Evolutionary conservation across 2,888 invertebrate species (phyloP), one percentile per base, ranked within the genome.

Genomic region (Drosophila koepferae): DNA sequence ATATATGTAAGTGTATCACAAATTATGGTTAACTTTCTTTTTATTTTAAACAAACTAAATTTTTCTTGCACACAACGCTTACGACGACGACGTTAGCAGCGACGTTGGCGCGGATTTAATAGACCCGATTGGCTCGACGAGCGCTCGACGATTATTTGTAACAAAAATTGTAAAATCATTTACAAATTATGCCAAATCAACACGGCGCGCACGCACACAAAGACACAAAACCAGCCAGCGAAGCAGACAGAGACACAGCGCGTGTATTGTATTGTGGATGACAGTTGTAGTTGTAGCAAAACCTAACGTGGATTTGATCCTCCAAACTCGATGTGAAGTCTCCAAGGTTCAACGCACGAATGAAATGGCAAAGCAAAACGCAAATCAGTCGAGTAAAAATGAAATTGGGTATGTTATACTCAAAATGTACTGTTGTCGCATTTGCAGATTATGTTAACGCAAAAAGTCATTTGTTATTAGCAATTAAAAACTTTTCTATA

Each of bases 281-380:
- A 81, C 84, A 82, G 82, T 82, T 77, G 80, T 78, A 82, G 63
- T 79, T 79, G 79, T 67, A 76, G 73, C 67, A 82, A 90, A 90
- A 90, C 81, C 81, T 79, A 88, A 92, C 90, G 92, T 92, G 92
- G 91, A 92, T 91, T 91, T 92, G 91, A 92, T 91, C 91, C 92
- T 92, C 91, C 92, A 91, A 90, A 80, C 86, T 81, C 85, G 89
- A 91, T 86, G 89, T 90, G 92, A 92, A 92, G 92, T 92, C 92
- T 92, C 91, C 92, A 92, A 92, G 91, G 77, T 77, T 77, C 77
- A 77, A 77, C 75, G 77, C 77, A 77, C 77, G 77, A 77, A 77
- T 77, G 74, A 77, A 79, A 74, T 63, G 46, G 23, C 56, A 71
- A 79, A 74, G 79, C 66, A 71, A 66, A 70, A 71, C 74, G 79